Conservation (phyloP, 2,113 vertebrate species). For the Dromaius novaehollandiae region DNA sequence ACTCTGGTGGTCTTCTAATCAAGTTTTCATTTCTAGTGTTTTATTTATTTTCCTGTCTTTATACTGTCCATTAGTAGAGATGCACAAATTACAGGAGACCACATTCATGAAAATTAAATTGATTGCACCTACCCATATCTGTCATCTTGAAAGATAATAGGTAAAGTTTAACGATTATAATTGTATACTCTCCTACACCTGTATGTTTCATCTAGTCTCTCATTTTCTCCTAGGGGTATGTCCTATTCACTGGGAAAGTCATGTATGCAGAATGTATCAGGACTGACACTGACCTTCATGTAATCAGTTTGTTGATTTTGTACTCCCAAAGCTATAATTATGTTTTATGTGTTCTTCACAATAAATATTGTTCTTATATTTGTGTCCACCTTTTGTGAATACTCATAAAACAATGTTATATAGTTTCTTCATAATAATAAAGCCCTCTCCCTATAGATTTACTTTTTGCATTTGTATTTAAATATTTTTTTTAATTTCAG, state of each 20-base stretch:
- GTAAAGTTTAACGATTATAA: background rate
- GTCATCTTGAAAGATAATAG: background rate
- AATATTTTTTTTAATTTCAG: background rate
- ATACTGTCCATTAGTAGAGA: background rate
- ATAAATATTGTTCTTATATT: background rate
- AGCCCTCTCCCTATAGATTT: background rate
- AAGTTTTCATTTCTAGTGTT: background rate
- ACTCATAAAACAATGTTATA: background rate
- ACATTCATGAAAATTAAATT: background rate
- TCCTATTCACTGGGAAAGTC: background rate
- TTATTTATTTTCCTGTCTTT: background rate
- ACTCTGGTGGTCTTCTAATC: background rate
- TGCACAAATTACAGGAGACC: background rate
- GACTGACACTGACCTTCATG: background rate
- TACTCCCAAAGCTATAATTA: background rate
- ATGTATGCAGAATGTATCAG: background rate
- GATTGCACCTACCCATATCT: background rate
- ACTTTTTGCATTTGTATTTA: background rate
- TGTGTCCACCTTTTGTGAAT: background rate
- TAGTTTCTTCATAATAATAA: background rate
- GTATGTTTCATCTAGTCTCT: background rate
- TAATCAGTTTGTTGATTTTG: background rate
- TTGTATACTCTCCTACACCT: background rate
- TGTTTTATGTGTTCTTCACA: background rate
- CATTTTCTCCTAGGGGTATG: background rate